Evolutionary conservation across 2,888 invertebrate genomes (phyloP), one percentile per base, ranked within the genome.

Genomic region (Halictus ligatus): DNA sequence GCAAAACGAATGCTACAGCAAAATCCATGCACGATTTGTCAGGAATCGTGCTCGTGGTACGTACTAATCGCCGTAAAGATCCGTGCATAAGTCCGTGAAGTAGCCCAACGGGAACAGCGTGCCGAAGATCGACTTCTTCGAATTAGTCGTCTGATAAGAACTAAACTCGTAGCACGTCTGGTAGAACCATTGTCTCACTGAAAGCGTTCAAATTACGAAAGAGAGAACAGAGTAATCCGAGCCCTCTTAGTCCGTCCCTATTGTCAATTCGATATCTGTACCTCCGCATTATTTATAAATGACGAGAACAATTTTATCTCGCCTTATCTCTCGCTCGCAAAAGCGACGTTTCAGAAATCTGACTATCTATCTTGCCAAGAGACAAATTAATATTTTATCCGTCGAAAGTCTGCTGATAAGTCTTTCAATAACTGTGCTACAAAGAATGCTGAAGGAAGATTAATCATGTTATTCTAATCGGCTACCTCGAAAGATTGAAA

Each of bases 141-240:
- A 96, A 85, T 95, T 96, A 0, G 98, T 97, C 4, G 97, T 97
- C 95, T 98, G 98, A 95, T 96, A 98, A 96, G 97, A 98, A 79
- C 98, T 98, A 94, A 97, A 98, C 95, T 98, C 98, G 77, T 97
- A 97, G 94, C 98, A 98, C 0, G 98, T 98, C 95, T 98, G 98
- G 94, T 97, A 98, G 2, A 96, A 96, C 98, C 98, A 98, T 73
- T 97, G 96, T 0, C 98, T 96, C 94, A 96, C 97, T 97, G 95
- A 48, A 95, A 87, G 2, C 0, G 40, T 2, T 67, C 18, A 18
- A 67, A 67, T 35, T 8, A 67, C 35, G 8, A 67, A 35, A 10
- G 2, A 29, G 25, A 4, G 0, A 60, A 25, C 25, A 25, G 15
- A 6, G 29, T 29, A 29, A 29, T 60, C 13, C 13, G 6, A 8